Evolutionary conservation across 2,797 vertebrate genomes (phyloP), one percentile per base, ranked within the genome.

Genomic region (Hoplostethus mediterraneus): DNA sequence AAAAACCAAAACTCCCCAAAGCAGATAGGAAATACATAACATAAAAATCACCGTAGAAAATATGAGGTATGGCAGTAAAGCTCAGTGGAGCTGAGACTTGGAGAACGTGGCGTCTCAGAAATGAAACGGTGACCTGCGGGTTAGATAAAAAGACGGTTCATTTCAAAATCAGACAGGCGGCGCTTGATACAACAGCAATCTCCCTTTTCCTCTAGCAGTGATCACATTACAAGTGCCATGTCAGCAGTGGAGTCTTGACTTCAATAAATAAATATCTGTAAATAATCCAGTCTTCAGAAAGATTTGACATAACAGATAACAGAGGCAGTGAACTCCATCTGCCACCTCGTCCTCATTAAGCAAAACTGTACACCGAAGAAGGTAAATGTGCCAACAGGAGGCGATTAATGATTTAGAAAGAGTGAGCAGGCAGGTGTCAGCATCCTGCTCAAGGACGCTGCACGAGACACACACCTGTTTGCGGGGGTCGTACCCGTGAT

Each of bases 371-470:
- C 44, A 57, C 45, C 76, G 3, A 67, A 52, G 53, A 60, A 33
- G 66, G 64, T 42, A 67, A 71, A 82, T 51, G 42, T 70, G 55
- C 21, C 31, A 49, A 52, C 69, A 69, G 51, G 36, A 63, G 28
- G 21, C 49, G 63, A 58, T 75, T 56, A 52, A 77, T 21, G 51
- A 61, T 21, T 21, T 21, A 21, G 21, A 36, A 36, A 5, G 33
- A 36, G 33, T 36, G 33, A 36, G 33, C 33, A 36, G 7, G 33
- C 7, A 36, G 33, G 4, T 36, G 4, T 36, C 33, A 36, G 33
- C 7, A 36, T 36, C 4, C 7, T 36, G 33, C 33, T 36, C 33
- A 21, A 21, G 21, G 21, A 21, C 21, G 21, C 21, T 21, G 21
- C 21, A 21, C 1, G 21, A 21, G 21, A 21, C 21, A 21, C 21